Conservation (phyloP, 2,888 invertebrate species). For the Callosobruchus maculatus region DNA sequence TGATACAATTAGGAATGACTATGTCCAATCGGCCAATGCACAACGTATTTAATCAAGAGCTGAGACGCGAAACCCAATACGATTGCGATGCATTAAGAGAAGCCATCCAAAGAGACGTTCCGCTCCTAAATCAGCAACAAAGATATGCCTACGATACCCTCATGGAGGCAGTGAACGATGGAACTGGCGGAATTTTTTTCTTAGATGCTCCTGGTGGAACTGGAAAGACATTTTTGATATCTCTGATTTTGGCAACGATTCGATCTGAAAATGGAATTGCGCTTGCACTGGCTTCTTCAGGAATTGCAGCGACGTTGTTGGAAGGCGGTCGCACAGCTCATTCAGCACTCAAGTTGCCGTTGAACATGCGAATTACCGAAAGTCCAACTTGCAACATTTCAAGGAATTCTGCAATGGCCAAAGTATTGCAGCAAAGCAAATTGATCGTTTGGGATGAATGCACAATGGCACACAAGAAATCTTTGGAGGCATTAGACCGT, state of each 20-base stretch:
- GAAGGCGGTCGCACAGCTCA: slow-evolving; percentile 42
- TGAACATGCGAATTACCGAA: slow-evolving; percentile 32
- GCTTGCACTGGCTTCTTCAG: slow-evolving; percentile 39
- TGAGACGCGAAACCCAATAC: too few species aligned
- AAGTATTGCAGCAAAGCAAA: too few species aligned
- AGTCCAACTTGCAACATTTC: slow-evolving; percentile 34
- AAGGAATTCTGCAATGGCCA: slow-evolving; percentile 24
- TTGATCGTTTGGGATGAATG: slow-evolving; percentile 10
- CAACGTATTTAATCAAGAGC: too few species aligned
- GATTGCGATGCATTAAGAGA: too few species aligned
- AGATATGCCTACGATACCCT: too few species aligned
- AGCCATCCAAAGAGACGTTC: too few species aligned
- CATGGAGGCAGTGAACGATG: too few species aligned
- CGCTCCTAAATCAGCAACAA: too few species aligned
- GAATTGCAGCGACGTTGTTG: slow-evolving; percentile 48
- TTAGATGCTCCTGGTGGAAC: slow-evolving; percentile 39
- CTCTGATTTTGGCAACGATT: slow-evolving; percentile 25
- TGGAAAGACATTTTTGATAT: too few species aligned
- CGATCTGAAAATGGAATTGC: too few species aligned
- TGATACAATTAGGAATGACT: too few species aligned
- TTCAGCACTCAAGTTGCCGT: slow-evolving; percentile 40
- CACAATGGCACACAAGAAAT: slow-evolving; percentile 7
- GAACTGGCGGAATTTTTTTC: slow-evolving; percentile 38
- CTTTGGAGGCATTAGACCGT: slow-evolving; percentile 1
- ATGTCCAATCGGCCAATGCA: too few species aligned